Evolutionary conservation across 2,797 vertebrate species (phyloP), one percentile per base, ranked within the genome.

Genomic region (Amphiprion clarkii): DNA sequence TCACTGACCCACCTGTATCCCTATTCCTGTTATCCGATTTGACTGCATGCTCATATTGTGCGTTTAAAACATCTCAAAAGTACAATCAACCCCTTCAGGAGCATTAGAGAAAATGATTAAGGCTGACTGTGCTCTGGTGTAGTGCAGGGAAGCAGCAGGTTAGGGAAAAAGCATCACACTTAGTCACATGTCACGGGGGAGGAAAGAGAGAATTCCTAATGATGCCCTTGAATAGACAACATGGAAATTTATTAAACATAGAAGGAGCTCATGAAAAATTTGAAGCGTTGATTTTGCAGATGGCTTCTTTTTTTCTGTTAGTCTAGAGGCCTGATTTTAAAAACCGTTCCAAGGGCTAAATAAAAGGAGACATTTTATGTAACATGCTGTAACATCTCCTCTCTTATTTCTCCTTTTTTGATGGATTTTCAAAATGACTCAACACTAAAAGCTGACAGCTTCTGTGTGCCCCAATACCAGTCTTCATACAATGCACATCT

Each of bases 161-260:
- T 57, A 44, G 79, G 78, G 65, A 66, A 52, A 72, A 78, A 66
- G 76, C 29, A 29, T 87, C 82, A 70, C 53, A 81, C 82, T 73
- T 48, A 67, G 84, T 86, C 83, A 67, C 56, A 69, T 55, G 36
- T 85, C 76, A 61, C 1, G 0, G 51, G 36, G 68, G 36, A 54
- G 42, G 42, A 66, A 59, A n/a, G 33, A 53, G 36, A 58, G 78
- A 71, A 87, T 87, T 82, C 59, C 39, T 76, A 71, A 82, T n/a
- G 70, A 74, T 17, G 79, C 78, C 73, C 67, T 57, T 60, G 29
- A 87, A 83, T 25, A 84, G 40, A 66, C 71, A 74, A 72, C 63
- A 75, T 81, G 64, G 62, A 82, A 54, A 87, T 82, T 5, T 68
- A 82, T 83, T 44, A 79, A 82, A 81, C 65, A 83, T 40, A 39